Evolutionary conservation across 2,113 vertebrate species (phyloP), one percentile per base, ranked within the genome.

Genomic region (Rhineura floridana): DNA sequence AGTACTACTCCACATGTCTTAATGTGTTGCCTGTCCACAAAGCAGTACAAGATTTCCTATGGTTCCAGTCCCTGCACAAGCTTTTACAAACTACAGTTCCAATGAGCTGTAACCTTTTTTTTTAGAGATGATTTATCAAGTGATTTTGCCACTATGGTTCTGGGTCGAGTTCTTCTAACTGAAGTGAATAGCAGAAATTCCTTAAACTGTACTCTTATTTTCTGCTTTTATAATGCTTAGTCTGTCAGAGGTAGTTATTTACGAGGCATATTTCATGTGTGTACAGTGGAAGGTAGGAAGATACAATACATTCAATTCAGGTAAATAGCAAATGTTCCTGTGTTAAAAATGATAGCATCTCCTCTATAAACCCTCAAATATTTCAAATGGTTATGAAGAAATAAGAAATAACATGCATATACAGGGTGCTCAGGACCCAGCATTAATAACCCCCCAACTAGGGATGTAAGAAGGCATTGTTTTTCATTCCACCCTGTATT

Each of bases 41-140:
- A 88, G 21, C 25, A 23, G 59, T 78, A 1, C 36, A 84, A 80
- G 70, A 55, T 78, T 91, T 81, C 76, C 82, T 86, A 17, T 62
- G 17, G 63, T 90, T 92, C 82, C 87, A 90, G 65, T 85, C 28
- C 70, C 50, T 1, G 0, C 75, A 62, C 55, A 70, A 76, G 63
- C 44, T 62, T 80, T 76, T 87, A 59, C 23, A 87, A 76, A 81
- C 2, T 67, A 75, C 55, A 72, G 39, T 44, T 82, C 23, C 86
- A 84, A 44, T 19, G 25, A 93, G 65, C 39, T 84, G 69, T 67
- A 90, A 76, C 28, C 36, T 84, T 82, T 46, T 28, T 86, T 59
- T 91, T 77, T 87, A 88, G 63, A 28, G 23, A 33, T 52, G 70
- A 91, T 91, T 89, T 89, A 92, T 90, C 73, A 84, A 2, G 0